Evolutionary conservation across 2,797 vertebrate species (phyloP).

Genomic region (Arremon brunneinucha): DNA sequence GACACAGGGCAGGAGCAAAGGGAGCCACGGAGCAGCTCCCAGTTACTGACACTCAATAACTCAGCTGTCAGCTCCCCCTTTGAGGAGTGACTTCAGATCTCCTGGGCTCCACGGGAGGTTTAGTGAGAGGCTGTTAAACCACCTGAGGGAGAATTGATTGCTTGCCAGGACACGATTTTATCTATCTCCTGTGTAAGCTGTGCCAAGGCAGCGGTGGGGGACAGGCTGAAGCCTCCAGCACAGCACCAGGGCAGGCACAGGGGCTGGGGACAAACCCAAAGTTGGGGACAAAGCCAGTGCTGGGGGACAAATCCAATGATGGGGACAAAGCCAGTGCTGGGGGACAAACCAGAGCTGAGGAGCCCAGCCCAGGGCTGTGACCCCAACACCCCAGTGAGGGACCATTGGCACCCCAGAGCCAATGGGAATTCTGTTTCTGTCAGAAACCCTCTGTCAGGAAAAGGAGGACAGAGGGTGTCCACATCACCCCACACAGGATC

Average conservation of each 20-base stretch:
- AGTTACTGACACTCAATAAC: no score
- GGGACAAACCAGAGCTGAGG: not conserved
- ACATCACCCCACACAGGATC: not conserved
- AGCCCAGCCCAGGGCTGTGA: not conserved
- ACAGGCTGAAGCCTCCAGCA: not conserved
- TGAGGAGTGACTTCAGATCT: not conserved
- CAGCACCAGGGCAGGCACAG: not conserved
- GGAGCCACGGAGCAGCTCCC: not conserved
- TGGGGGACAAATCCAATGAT: not conserved
- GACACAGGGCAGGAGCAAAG: not conserved
- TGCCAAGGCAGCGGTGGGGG: not conserved
- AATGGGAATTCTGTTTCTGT: not conserved
- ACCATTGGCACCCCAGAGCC: not conserved
- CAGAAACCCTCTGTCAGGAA: not conserved
- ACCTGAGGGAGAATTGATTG: not conserved
- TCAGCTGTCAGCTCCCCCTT: not conserved
- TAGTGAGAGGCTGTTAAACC: not conserved
- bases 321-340: not conserved
- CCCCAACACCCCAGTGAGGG: not conserved
- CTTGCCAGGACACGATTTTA: not conserved
- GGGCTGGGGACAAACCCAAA: not conserved
- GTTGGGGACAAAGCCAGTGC: fast-evolving
- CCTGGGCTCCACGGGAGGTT: not conserved
- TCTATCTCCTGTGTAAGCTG: not conserved
- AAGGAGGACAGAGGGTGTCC: not conserved